Evolutionary conservation across 2,888 invertebrate genomes (phyloP), one percentile per base, ranked within the genome.

Genomic region (Drosophila lacicola): DNA sequence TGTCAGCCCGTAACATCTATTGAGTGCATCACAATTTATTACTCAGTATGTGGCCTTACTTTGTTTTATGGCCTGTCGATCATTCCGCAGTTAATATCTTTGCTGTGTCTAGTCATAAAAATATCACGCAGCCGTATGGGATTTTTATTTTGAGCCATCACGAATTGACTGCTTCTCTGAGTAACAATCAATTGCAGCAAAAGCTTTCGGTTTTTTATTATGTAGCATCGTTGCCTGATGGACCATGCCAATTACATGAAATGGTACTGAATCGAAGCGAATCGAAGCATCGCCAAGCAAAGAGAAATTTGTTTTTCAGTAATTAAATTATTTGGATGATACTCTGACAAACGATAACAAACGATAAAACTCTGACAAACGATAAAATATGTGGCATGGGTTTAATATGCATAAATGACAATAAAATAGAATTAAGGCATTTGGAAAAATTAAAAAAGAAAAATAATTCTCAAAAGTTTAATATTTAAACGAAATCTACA

Each of bases 161-260:
- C 39, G 36, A 55, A 54, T 46, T 45, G 47, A 4, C 45, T 51
- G 46, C 49, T 55, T 19, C 41, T 47, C 61, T 70, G 82, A 76
- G 62, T 88, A 74, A 69, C 80, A 88, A 61, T 47, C 74, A 66
- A 72, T 82, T 76, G 53, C 19, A 50, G 50, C 45, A 55, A 25
- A 25, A 25, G 8, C 25, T 60, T 57, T 55, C 49, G 34, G 17
- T 39, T 70, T 87, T 66, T 66, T 75, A 70, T 81, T 79, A 78
- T 62, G 61, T 70, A 42, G 29, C 46, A 11, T 44, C 36, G 17
- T 19, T 37, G n/a, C 36, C 10, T 47, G 69, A 25, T 72, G 70
- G 69, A 79, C 79, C 70, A n/a, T n/a, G n/a, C n/a, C n/a, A n/a
- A n/a, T n/a, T n/a, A 25, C 14, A 17, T 14, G 19, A 49, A 49